Evolutionary conservation across 1,140 invertebrate genomes (phyloP).

Genomic region (Dreissena rostriformis): DNA sequence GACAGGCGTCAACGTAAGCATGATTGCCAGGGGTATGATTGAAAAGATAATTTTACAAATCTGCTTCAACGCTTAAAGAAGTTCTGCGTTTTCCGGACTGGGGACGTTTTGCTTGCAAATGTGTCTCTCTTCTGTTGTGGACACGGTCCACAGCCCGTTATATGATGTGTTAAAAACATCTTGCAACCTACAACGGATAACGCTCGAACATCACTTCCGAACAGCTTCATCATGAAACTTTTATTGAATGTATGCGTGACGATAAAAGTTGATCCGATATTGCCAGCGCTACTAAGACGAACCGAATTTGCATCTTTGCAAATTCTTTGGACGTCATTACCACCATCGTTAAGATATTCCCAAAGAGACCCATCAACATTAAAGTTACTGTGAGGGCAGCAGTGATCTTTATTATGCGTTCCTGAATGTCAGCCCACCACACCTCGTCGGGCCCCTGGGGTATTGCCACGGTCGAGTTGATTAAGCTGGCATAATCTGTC

Average conservation of each 20-base stretch:
- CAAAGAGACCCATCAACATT: conserved; percentile 23
- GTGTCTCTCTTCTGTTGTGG: conserved; percentile 42
- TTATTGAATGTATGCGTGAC: conserved; percentile 60
- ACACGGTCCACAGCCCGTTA: conserved; percentile 52
- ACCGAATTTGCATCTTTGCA: conserved; percentile 32
- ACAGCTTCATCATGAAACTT: conserved; percentile 35
- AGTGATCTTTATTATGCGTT: too few relatives aligned
- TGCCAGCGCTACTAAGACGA: conserved; percentile 48
- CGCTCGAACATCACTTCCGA: conserved; percentile 57
- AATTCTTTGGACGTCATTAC: conserved; percentile 37
- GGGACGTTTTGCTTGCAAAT: conserved; percentile 52
- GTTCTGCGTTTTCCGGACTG: conserved; percentile 20
- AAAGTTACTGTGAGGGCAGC: too few relatives aligned
- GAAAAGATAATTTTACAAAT: conserved; percentile 50
- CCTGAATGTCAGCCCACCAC: too few relatives aligned
- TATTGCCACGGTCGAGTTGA: too few relatives aligned
- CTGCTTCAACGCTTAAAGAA: conserved; percentile 33
- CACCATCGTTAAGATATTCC: conserved; percentile 21
- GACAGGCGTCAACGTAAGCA: conserved; percentile 40
- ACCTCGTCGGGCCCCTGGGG: too few relatives aligned
- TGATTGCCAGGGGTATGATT: conserved; percentile 43
- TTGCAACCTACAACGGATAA: conserved; percentile 49
- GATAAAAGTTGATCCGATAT: conserved; percentile 49
- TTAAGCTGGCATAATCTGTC: too few relatives aligned
- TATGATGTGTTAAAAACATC: conserved; percentile 33